phyloP scores from a whole-genome alignment of 2,113 vertebrate species.

The Actenoides lindsayi region DNA sequence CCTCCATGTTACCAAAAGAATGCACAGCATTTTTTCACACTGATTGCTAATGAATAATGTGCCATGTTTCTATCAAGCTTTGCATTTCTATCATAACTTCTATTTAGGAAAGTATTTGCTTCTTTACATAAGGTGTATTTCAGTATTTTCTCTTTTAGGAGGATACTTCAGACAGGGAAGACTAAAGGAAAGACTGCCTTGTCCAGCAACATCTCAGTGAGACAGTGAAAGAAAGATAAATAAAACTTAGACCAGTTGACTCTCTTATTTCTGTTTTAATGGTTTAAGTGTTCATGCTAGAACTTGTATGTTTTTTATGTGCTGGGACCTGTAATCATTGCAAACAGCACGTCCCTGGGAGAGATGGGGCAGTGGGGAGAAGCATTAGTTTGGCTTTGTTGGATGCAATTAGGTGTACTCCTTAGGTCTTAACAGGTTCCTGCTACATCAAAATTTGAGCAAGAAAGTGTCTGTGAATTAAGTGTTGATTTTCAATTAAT shows the following conservation, averaged over 20 bases:
- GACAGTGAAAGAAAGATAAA: not conserved
- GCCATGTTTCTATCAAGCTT: not conserved
- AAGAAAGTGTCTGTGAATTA: not conserved
- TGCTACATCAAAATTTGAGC: not conserved
- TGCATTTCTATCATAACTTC: not conserved
- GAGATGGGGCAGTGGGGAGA: not conserved
- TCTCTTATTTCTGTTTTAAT: conserved; percentile 10
- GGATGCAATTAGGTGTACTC: not conserved
- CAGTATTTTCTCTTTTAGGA: not conserved
- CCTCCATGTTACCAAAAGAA: not conserved
- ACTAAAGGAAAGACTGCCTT: not conserved
- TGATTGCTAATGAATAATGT: not conserved
- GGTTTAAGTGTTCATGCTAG: not conserved
- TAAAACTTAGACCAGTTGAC: conserved; percentile 7
- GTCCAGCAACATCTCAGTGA: not conserved
- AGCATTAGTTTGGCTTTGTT: not conserved
- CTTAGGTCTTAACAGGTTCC: not conserved
- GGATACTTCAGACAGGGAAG: not conserved
- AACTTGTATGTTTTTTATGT: conserved; percentile 15
- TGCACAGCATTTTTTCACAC: not conserved
- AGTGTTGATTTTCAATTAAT: not conserved
- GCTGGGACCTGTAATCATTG: conserved; percentile 26
- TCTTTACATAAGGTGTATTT: not conserved
- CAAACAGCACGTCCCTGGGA: not conserved
- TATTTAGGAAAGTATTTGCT: not conserved